Conservation (phyloP, 2,888 invertebrate genomes). For the Drosophila limbata region DNA sequence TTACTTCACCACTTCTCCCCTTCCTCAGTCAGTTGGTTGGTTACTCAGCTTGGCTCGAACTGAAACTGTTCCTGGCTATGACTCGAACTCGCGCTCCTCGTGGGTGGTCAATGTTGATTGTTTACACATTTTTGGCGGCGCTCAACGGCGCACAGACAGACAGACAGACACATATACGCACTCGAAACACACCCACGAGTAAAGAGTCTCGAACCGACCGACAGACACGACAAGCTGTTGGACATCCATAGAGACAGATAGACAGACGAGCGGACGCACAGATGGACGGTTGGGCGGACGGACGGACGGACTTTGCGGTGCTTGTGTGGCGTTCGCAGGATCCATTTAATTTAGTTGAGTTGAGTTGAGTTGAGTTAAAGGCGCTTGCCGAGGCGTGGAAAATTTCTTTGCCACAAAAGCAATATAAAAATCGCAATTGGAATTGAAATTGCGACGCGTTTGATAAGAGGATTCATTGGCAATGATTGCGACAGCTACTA, state of each 20-base stretch:
- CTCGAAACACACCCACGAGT: conserved; percentile 44
- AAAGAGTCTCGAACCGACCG: conserved; percentile 13
- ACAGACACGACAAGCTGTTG: conserved; percentile 24
- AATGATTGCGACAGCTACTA: conserved; percentile 26
- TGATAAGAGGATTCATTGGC: background rate
- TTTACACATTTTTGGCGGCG: conserved; percentile 77
- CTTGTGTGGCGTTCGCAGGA: conserved; percentile 38
- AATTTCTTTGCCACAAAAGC: conserved; percentile 49
- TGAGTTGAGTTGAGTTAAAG: conserved; percentile 58
- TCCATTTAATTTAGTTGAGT: conserved; percentile 70
- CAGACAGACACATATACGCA: conserved; percentile 7
- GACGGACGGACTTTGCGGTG: conserved; percentile 18
- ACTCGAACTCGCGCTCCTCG: conserved; percentile 19
- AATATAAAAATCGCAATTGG: conserved; percentile 20
- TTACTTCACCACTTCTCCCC: background rate
- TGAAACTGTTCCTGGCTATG: conserved; percentile 14
- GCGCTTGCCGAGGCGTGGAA: conserved; percentile 58
- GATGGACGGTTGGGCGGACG: background rate
- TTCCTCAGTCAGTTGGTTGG: conserved; percentile 41
- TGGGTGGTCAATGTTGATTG: conserved; percentile 75
- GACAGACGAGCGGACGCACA: conserved; percentile 24
- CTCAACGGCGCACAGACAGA: conserved; percentile 35
- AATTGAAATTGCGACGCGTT: conserved; percentile 42
- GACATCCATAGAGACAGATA: conserved; percentile 30
- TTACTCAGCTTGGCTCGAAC: conserved; percentile 29